Evolutionary conservation across 2,797 vertebrate species (phyloP), one percentile per base, ranked within the genome.

Genomic region (Hipposideros larvatus): DNA sequence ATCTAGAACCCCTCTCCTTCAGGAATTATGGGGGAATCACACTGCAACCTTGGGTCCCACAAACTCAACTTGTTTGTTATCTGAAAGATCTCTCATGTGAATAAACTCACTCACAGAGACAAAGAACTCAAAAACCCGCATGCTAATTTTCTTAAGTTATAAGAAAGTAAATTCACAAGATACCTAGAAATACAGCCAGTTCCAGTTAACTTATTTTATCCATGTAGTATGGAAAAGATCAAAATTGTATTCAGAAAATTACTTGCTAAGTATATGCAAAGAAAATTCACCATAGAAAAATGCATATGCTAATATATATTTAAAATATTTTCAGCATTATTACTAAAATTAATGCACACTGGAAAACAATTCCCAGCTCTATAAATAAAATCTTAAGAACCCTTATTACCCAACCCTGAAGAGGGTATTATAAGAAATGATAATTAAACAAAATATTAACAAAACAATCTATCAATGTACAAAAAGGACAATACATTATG

Each of bases 221-320:
- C 41, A 37, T 19, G 0, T 13, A 73, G 83, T 87, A 77, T 31
- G 4, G 68, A 71, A 87, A 82, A 87, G 28, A 66, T 66, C 31
- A 92, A 86, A 46, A 59, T 59, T 80, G 93, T 90, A 79, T 61
- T 74, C 31, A 75, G 18, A 66, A 93, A 91, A 65, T 79, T 66
- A 79, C 1, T 66, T 68, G 3, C 53, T 73, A 61, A 65, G 11
- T 9, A 70, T 16, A 51, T 68, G 18, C 26, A 93, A 96, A 85
- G 4, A 7, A 63, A 91, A 91, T 11, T 83, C 37, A 70, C 11
- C 22, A 82, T 26, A 95, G 22, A 79, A 82, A 82, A 77, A 73
- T 37, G 13, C 6, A 19, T 55, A 71, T n/a, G 31, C 5, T 16
- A 59, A 95, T 78, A 65, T 83, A 71, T 74, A 74, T 63, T 93